Percentiles rank a stretch among this genome's conserved stretches.
Conservation (phyloP, 2,797 vertebrate genomes). For the Malacoctenus gilli region DNA sequence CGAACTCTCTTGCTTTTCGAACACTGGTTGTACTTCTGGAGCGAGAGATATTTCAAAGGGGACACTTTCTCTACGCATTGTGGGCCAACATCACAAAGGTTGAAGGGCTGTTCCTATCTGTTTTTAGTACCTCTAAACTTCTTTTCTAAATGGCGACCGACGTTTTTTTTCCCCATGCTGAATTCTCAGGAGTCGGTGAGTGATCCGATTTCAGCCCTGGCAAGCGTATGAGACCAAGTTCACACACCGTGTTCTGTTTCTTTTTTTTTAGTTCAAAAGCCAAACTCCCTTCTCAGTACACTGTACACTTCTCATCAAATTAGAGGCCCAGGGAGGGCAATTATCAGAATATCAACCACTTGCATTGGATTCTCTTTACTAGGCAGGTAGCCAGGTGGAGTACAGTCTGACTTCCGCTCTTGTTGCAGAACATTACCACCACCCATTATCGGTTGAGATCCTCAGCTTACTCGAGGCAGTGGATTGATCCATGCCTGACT, state of each 20-base stretch:
- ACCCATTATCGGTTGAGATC: slow-evolving; percentile 5
- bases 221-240: too few species aligned
- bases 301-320: slow-evolving; percentile 31
- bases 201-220: too few species aligned
- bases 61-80: too few species aligned
- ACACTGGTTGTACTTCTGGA: too few species aligned
- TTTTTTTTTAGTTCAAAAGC: slow-evolving; percentile 51
- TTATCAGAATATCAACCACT: slow-evolving; percentile 46
- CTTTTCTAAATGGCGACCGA: too few species aligned
- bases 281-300: slow-evolving; percentile 30
- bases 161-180: too few species aligned
- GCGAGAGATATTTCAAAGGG: too few species aligned
- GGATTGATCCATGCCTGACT: slow-evolving; percentile 2
- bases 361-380: slow-evolving; percentile 60
- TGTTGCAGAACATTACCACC: slow-evolving; percentile 13
- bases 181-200: too few species aligned
- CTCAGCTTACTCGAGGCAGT: background rate
- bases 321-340: slow-evolving; percentile 30
- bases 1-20: too few species aligned
- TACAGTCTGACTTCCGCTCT: slow-evolving; percentile 19
- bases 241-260: slow-evolving; percentile 7
- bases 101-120: too few species aligned
- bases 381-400: slow-evolving; percentile 37
- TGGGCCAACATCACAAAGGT: too few species aligned
- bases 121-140: too few species aligned